A percentile compares a stretch with the other conserved stretches of the same genome.
These are phyloP conservation scores for Xestoiulus laeticollis DNA, from an alignment of 2,888 invertebrate species.

Conservation along the genomic window DNA sequence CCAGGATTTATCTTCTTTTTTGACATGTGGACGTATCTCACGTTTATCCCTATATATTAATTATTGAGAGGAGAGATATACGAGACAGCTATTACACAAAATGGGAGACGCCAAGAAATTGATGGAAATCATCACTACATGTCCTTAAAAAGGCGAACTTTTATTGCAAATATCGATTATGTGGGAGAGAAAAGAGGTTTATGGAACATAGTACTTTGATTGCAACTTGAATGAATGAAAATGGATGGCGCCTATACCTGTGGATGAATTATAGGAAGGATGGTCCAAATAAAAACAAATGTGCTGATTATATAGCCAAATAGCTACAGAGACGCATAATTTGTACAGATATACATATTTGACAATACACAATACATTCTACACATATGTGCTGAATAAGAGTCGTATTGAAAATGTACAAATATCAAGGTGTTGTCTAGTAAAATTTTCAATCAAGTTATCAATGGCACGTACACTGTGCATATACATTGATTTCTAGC, in stretches of 20 bases:
- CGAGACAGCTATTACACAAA: neutral
- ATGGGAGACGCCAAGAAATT: conserved; percentile 23
- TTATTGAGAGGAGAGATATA: neutral
- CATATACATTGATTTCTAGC: too few relatives aligned
- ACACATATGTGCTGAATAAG: too few relatives aligned
- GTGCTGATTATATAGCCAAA: too few relatives aligned
- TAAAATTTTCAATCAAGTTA: too few relatives aligned
- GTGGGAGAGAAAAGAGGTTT: neutral
- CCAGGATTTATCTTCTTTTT: neutral
- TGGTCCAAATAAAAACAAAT: neutral
- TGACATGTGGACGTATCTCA: conserved; percentile 1
- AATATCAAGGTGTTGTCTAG: too few relatives aligned
- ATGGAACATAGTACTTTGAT: neutral
- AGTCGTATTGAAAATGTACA: too few relatives aligned
- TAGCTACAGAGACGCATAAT: too few relatives aligned
- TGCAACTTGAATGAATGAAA: neutral
- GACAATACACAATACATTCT: too few relatives aligned
- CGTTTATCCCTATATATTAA: conserved; percentile 5
- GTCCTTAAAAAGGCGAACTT: neutral
- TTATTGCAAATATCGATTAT: conserved; percentile 34
- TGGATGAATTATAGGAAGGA: neutral
- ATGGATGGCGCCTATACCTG: neutral
- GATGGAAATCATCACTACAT: neutral
- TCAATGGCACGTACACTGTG: too few relatives aligned
- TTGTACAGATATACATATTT: too few relatives aligned